phyloP scores from a whole-genome alignment of 2,797 vertebrate species.

The Orientallactaga sibirica region DNA sequence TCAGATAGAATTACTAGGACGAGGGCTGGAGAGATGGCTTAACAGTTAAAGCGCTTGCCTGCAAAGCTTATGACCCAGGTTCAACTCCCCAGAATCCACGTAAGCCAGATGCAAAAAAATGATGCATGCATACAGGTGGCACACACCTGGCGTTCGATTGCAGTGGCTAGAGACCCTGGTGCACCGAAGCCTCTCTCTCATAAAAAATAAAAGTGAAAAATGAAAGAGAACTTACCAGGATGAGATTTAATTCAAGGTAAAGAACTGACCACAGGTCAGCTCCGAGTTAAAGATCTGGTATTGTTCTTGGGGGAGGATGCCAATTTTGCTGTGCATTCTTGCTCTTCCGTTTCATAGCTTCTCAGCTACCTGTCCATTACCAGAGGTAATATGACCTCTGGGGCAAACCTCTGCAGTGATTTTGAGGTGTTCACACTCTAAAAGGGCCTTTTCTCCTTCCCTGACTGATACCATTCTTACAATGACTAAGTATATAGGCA shows the following conservation, averaged over 20 bases:
- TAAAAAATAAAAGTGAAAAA: no score
- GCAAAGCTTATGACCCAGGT: no score
- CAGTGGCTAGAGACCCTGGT: no score
- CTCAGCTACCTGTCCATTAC: neutral
- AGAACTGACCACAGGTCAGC: neutral
- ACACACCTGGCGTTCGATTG: no score
- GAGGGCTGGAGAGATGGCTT: neutral
- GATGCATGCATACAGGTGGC: no score
- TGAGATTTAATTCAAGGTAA: neutral
- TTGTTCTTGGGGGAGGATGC: neutral
- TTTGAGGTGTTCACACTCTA: slow-evolving; percentile 19
- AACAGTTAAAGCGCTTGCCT: no score
- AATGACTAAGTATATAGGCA: slow-evolving; percentile 23
- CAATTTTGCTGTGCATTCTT: neutral
- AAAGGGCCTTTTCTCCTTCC: slow-evolving; percentile 28
- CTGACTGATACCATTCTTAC: slow-evolving; percentile 22
- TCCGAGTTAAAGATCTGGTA: neutral
- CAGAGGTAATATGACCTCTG: neutral
- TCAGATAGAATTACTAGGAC: neutral
- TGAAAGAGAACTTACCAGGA: neutral
- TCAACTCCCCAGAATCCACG: no score
- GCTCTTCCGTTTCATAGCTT: neutral
- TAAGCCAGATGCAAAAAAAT: no score
- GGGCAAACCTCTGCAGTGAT: neutral
- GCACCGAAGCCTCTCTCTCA: no score